These are phyloP conservation scores for Coremacera marginata DNA, from an alignment of 2,888 invertebrate species.

Conservation along the genomic window DNA sequence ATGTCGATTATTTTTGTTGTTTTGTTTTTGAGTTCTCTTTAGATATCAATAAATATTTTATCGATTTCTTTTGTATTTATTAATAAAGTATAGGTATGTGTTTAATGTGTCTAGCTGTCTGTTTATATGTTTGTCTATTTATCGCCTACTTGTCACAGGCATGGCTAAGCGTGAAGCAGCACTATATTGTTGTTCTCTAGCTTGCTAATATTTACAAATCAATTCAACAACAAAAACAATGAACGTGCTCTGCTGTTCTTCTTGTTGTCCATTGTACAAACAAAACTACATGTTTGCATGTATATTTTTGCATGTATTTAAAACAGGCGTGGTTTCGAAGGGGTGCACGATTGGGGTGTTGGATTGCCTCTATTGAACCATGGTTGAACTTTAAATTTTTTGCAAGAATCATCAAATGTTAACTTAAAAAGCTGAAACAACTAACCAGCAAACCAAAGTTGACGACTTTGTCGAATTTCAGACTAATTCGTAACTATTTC, in stretches of 20 bases:
- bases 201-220: not conserved
- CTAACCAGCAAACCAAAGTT: too few relatives aligned
- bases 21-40: not conserved
- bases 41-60: conserved; percentile 15
- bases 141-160: not conserved
- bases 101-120: not conserved
- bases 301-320: too few relatives aligned
- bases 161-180: not conserved
- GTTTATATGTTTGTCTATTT: not conserved
- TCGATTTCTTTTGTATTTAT: conserved; percentile 2
- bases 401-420: too few relatives aligned
- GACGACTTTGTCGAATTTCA: too few relatives aligned
- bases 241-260: not conserved
- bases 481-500: too few relatives aligned
- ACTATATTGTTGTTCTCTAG: not conserved
- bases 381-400: too few relatives aligned
- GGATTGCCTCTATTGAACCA: too few relatives aligned
- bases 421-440: too few relatives aligned
- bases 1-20: not conserved
- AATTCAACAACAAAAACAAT: not conserved
- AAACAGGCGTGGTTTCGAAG: too few relatives aligned
- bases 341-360: too few relatives aligned
- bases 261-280: too few relatives aligned
- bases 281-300: too few relatives aligned
- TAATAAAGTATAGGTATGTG: not conserved